A percentile compares a stretch with the other conserved stretches of the same genome.
Evolutionary conservation across 1,140 invertebrate genomes (phyloP).

Genomic region (Choristoneura fumiferana): DNA sequence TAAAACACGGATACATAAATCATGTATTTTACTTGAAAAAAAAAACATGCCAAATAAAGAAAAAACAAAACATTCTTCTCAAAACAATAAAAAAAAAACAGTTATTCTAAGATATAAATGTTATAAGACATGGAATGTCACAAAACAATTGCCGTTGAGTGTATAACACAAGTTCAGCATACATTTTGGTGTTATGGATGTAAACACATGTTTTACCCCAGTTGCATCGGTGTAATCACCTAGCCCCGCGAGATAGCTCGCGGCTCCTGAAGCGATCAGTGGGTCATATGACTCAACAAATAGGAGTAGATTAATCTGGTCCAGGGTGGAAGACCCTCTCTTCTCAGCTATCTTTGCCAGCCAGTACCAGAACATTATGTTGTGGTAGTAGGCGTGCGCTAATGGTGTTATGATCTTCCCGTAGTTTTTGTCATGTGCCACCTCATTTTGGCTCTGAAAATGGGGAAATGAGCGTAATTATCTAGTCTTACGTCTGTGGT

Average conservation of each 20-base stretch:
- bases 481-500: slow-evolving; percentile 28
- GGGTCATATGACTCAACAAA: too few species aligned
- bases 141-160: slow-evolving; percentile 31
- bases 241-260: too few species aligned
- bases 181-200: slow-evolving; percentile 33
- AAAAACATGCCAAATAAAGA: slow-evolving; percentile 23
- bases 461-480: slow-evolving; percentile 31
- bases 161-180: slow-evolving; percentile 28
- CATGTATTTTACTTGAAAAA: slow-evolving; percentile 18
- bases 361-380: too few species aligned
- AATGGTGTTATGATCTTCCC: too few species aligned
- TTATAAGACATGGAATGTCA: slow-evolving; percentile 29
- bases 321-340: too few species aligned
- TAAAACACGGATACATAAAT: slow-evolving; percentile 21
- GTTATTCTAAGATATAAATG: slow-evolving; percentile 20
- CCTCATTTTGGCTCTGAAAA: slow-evolving; percentile 30
- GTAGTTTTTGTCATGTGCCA: slow-evolving; percentile 32
- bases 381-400: too few species aligned
- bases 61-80: not conserved
- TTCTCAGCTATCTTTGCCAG: too few species aligned
- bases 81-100: too few species aligned
- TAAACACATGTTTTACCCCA: too few species aligned
- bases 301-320: too few species aligned
- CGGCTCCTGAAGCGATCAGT: too few species aligned
- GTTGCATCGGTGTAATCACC: too few species aligned